Evolutionary conservation across 2,888 invertebrate species (phyloP).

Genomic region (Leucozona laternaria): DNA sequence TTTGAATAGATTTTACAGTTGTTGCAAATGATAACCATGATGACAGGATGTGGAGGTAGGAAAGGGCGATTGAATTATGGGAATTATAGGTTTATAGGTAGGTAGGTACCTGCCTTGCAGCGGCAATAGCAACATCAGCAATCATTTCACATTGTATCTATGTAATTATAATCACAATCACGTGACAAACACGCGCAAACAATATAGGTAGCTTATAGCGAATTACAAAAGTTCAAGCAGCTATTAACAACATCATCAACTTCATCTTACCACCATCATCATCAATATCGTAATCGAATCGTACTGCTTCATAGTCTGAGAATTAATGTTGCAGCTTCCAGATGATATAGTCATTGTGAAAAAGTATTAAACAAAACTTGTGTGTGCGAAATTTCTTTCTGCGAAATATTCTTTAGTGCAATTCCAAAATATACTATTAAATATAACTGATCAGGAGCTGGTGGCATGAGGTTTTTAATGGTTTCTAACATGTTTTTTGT

Average conservation of each 20-base stretch:
- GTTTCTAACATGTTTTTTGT: too few species aligned
- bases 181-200: constrained; percentile 42
- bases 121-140: not conserved
- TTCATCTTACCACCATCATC: constrained; percentile 15
- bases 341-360: too few species aligned
- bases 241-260: constrained; percentile 32
- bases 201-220: constrained; percentile 22
- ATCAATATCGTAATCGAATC: not conserved
- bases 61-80: constrained; percentile 8
- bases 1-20: constrained; percentile 59
- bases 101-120: not conserved
- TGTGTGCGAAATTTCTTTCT: too few species aligned
- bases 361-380: too few species aligned
- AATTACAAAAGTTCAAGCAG: constrained; percentile 23
- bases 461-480: too few species aligned
- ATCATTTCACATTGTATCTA: not conserved
- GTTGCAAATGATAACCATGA: constrained; percentile 52
- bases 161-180: constrained; percentile 41
- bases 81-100: constrained; percentile 23
- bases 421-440: too few species aligned
- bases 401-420: too few species aligned
- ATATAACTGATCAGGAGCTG: too few species aligned
- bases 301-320: not conserved
- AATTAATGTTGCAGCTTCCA: not conserved
- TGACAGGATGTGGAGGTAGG: constrained; percentile 7